phyloP scores from a whole-genome alignment of 2,113 vertebrate genomes.

The Trematocara variabile region DNA sequence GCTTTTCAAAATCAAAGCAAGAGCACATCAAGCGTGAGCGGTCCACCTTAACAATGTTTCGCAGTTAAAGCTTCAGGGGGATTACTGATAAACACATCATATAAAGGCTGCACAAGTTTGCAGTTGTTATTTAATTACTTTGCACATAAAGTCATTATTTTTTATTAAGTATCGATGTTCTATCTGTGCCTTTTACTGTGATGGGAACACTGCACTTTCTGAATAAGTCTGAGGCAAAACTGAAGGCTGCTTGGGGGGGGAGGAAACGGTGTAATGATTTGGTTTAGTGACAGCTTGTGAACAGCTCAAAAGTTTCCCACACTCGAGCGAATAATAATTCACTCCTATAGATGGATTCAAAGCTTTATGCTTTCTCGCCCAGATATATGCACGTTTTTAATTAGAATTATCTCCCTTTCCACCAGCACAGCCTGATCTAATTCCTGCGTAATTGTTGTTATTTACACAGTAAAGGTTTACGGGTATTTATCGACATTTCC shows the following conservation, averaged over 20 bases:
- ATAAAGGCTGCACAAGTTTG: background rate
- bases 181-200: background rate
- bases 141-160: background rate
- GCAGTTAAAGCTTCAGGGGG: background rate
- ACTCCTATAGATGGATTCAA: background rate
- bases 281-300: slow-evolving; percentile 9
- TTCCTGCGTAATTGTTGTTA: slow-evolving; percentile 66
- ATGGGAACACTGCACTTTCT: background rate
- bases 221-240: background rate
- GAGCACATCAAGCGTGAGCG: background rate
- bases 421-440: slow-evolving; percentile 42
- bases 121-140: background rate
- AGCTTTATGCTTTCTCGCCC: slow-evolving; percentile 3
- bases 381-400: slow-evolving; percentile 54
- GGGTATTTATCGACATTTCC: slow-evolving; percentile 53
- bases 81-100: background rate
- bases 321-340: background rate
- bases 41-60: background rate
- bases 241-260: rapidly evolving
- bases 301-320: slow-evolving; percentile 30
- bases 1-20: background rate
- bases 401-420: slow-evolving; percentile 60
- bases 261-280: background rate
- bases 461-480: slow-evolving; percentile 63
- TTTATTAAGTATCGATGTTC: background rate